Conservation (phyloP, 2,113 vertebrate species). For the Myocastor coypus region DNA sequence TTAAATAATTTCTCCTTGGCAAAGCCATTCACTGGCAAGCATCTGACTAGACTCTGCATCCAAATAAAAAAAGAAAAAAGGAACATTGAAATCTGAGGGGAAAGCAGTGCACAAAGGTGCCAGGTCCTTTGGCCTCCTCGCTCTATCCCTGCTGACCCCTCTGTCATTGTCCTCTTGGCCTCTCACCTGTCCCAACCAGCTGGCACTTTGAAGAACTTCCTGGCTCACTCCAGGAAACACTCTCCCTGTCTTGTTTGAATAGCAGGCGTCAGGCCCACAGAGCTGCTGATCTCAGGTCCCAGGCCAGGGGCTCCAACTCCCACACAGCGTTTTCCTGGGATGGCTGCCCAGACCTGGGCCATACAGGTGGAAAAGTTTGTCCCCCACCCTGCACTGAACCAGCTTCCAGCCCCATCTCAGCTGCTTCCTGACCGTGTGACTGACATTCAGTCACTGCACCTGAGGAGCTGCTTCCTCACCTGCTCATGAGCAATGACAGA, state of each 20-base stretch:
- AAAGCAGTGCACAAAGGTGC: background rate
- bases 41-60: slow-evolving; percentile 71
- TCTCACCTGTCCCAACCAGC: background rate
- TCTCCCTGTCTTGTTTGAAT: background rate
- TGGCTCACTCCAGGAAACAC: background rate
- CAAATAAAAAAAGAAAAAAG: background rate
- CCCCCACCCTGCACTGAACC: background rate
- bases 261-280: background rate
- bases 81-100: background rate
- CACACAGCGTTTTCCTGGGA: rapidly evolving
- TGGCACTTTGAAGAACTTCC: background rate
- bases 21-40: slow-evolving; percentile 64
- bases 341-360: background rate
- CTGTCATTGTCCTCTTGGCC: background rate
- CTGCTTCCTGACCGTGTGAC: background rate
- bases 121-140: background rate
- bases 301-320: too few relatives aligned
- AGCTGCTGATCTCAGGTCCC: background rate
- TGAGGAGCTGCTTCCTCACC: background rate
- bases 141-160: background rate
- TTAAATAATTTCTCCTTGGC: slow-evolving; percentile 68
- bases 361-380: rapidly evolving
- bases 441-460: background rate
- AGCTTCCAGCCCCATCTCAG: background rate
- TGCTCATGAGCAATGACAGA: background rate